Evolutionary conservation across 2,888 invertebrate species (phyloP).

Genomic region (Pogonocherus hispidulus): DNA sequence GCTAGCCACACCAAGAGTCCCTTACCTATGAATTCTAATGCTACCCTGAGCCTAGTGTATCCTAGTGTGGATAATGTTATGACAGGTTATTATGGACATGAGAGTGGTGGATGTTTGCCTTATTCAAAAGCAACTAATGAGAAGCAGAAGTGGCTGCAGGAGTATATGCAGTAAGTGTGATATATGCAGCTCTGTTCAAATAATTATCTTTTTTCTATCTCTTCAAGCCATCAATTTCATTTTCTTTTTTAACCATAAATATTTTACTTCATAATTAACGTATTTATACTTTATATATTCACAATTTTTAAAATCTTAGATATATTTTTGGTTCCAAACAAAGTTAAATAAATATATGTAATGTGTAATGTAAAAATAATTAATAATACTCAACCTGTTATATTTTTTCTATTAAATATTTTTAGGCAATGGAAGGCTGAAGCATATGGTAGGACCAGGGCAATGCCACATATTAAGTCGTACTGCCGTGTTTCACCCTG

Average conservation of each 20-base stretch:
- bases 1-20: conserved; percentile 72
- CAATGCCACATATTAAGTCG: conserved; percentile 96
- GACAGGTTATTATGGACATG: conserved; percentile 85
- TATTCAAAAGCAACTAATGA: conserved; percentile 79
- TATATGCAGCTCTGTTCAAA: conserved; percentile 8
- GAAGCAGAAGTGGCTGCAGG: conserved; percentile 88
- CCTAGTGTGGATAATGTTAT: conserved; percentile 88
- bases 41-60: conserved; percentile 76
- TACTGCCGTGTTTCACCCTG: conserved; percentile 85
- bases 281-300: no score
- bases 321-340: no score
- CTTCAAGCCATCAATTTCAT: no score
- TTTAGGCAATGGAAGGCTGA: conserved; percentile 88
- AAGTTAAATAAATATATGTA: no score
- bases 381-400: no score
- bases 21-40: conserved; percentile 71
- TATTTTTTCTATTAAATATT: conserved; percentile 48
- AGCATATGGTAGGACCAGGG: conserved; percentile 77
- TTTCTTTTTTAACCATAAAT: no score
- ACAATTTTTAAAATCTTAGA: no score
- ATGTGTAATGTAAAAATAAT: no score
- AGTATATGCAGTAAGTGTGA: conserved; percentile 80
- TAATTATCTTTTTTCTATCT: conserved; percentile 2
- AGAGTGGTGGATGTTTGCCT: conserved; percentile 91
- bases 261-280: no score